Base-by-base conservation (phyloP, 2,888 invertebrate genomes). In the Drosophila percnosoma region DNA sequence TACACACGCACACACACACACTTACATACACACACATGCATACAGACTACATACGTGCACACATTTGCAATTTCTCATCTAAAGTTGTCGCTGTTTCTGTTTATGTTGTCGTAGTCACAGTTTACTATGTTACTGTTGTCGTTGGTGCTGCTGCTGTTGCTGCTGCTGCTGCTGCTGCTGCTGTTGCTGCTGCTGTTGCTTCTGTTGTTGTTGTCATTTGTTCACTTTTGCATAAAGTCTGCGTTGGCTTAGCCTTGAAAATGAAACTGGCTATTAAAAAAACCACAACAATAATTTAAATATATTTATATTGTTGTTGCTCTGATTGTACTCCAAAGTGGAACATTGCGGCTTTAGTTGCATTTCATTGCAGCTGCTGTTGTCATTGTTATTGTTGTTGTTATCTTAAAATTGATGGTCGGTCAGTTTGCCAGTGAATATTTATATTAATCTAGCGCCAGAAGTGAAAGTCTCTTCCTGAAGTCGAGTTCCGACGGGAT, bases 41-140 rank as follows among this genome's bases (percentile, higher is more conserved):
- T 61, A 48, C 52, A 53, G 60, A 53, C 57, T 18, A 27, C 27
- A 54, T 27, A 36, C 27, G 36, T 54, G 54, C 36, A 54, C 36
- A 54, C 36, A 54, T 36, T 27, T 54, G 62, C 67, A 49, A 49
- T 76, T 64, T 67, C 64, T 80, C 73, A 62, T 78, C 36, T 53
- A 67, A 49, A 53, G 42, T 45, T 69, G 54, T 63, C 49, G 48
- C 52, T 36, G 48, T n/a, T 51, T 42, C 15, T 53, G 40, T 48
- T 53, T 21, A n/a, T 65, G 53, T 38, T 55, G 27, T 15, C 34
- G 36, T 36, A 33, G 57, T 48, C 52, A 53, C 38, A 21, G 24
- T 24, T 54, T 49, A 45, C 52, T 49, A 27, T 27, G 21, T 11
- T 42, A 31, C 40, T 33, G 38, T 45, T 69, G 54, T 58, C 49